Conservation (phyloP, 2,888 invertebrate genomes). For the Mycogona germanica region DNA sequence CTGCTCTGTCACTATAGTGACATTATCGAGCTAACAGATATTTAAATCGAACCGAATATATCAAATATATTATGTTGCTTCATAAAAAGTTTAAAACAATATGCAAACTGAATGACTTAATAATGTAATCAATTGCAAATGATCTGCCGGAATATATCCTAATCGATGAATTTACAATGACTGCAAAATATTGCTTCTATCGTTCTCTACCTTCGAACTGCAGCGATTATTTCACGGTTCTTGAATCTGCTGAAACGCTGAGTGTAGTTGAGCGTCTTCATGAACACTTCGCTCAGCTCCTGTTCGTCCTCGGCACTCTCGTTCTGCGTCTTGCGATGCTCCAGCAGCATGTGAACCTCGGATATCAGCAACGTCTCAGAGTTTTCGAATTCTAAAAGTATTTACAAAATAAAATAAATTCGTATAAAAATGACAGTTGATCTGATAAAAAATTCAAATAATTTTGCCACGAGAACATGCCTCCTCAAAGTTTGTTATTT, state of each 20-base stretch:
- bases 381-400: slow-evolving; percentile 88
- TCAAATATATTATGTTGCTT: too few relatives aligned
- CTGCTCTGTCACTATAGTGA: neutral
- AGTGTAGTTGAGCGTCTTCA: slow-evolving; percentile 94
- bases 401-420: neutral
- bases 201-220: slow-evolving; percentile 91
- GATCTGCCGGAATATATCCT: too few relatives aligned
- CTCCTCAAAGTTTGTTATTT: too few relatives aligned
- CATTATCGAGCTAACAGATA: too few relatives aligned
- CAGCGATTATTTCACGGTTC: slow-evolving; percentile 94
- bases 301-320: slow-evolving; percentile 98
- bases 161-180: neutral
- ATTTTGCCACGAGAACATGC: neutral
- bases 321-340: slow-evolving; percentile 94
- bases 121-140: too few relatives aligned
- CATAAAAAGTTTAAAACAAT: too few relatives aligned
- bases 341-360: slow-evolving; percentile 89
- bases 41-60: too few relatives aligned
- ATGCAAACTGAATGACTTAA: too few relatives aligned
- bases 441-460: neutral
- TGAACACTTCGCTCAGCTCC: slow-evolving; percentile 95
- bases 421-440: neutral
- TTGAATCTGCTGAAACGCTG: slow-evolving; percentile 94
- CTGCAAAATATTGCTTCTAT: too few relatives aligned
- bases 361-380: slow-evolving; percentile 94